phyloP scores from a whole-genome alignment of 2,113 vertebrate species.

The Sardina pilchardus region DNA sequence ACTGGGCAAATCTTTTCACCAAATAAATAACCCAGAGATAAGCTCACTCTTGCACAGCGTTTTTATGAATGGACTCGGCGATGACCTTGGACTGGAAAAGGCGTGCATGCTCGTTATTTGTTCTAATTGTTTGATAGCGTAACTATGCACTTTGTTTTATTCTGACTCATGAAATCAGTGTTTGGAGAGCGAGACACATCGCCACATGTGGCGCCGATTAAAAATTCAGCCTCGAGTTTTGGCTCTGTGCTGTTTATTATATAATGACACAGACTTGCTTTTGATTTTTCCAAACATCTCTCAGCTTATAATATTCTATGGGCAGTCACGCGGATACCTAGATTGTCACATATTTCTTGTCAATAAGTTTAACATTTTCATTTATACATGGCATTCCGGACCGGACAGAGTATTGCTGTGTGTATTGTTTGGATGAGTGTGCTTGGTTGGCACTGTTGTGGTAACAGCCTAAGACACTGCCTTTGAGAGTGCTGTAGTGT shows the following conservation, averaged over 20 bases:
- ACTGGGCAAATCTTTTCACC: slow-evolving; percentile 31
- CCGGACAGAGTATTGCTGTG: neutral
- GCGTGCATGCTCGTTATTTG: slow-evolving; percentile 23
- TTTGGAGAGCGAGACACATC: neutral
- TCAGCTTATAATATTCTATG: no score
- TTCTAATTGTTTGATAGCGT: neutral
- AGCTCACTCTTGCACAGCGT: slow-evolving; percentile 24
- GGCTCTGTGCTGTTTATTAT: neutral
- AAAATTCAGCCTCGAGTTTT: neutral
- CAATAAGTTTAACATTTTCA: neutral
- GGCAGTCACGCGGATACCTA: neutral
- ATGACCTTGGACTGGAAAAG: slow-evolving; percentile 38
- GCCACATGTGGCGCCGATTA: neutral
- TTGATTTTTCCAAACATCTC: neutral
- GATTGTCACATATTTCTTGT: neutral
- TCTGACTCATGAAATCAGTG: neutral
- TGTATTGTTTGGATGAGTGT: neutral
- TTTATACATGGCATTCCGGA: neutral
- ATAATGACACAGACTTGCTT: neutral
- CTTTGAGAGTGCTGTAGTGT: neutral
- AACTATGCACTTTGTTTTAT: neutral
- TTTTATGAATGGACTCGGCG: slow-evolving; percentile 28
- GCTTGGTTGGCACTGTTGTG: neutral
- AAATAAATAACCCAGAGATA: slow-evolving; percentile 41
- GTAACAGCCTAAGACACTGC: neutral